Evolutionary conservation across 2,113 vertebrate genomes (phyloP).

Genomic region (Ailuropoda melanoleuca): DNA sequence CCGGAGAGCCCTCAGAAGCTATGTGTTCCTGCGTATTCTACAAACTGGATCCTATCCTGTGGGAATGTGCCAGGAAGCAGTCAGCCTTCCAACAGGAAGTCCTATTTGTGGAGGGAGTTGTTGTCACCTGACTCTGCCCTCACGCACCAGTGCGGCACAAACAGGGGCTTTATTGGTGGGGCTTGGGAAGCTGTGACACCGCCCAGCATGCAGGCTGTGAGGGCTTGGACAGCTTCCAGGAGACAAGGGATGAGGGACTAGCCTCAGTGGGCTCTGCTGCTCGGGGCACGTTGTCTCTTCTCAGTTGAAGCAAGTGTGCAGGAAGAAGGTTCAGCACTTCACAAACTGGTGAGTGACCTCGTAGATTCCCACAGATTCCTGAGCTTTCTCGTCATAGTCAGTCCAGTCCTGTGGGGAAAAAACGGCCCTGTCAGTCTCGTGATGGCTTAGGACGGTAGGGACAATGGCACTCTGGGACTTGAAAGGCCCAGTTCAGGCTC

Average conservation of each 20-base stretch:
- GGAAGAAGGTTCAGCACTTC: conserved; percentile 88
- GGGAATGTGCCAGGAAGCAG: background rate
- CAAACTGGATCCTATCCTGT: background rate
- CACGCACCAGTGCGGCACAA: background rate
- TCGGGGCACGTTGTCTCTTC: background rate
- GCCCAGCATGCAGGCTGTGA: background rate
- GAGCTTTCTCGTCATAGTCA: conserved; percentile 96
- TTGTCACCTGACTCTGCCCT: background rate
- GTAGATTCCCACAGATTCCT: conserved; percentile 96
- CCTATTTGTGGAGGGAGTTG: background rate
- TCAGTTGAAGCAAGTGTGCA: background rate
- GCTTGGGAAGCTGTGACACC: background rate
- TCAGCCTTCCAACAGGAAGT: background rate
- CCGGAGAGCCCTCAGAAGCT: background rate
- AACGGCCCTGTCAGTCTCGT: conserved; percentile 62
- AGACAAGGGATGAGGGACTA: background rate
- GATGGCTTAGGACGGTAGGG: background rate
- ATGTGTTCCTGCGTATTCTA: background rate
- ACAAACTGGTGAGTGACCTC: conserved; percentile 96
- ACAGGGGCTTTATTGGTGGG: conserved; percentile 37
- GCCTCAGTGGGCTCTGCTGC: background rate
- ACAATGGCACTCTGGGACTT: background rate
- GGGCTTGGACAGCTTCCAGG: background rate
- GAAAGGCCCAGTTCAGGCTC: background rate
- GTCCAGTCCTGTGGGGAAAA: conserved; percentile 93